phyloP scores from a whole-genome alignment of 2,888 invertebrate species.

The Macrosoma leucophasiata region DNA sequence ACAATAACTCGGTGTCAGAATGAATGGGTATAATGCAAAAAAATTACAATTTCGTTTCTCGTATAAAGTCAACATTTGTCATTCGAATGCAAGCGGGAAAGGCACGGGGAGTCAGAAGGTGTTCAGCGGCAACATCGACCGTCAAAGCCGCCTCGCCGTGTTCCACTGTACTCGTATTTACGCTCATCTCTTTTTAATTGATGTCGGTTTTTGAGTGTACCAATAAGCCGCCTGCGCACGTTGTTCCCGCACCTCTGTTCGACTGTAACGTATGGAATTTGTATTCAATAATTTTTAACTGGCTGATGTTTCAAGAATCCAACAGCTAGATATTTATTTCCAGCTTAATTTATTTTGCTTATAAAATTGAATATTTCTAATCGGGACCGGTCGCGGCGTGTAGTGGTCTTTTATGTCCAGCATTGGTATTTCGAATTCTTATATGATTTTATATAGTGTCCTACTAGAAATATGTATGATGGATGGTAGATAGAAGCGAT shows the following conservation, averaged over 20 bases:
- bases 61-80: constrained; percentile 30
- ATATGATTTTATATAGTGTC: too few species aligned
- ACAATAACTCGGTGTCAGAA: constrained; percentile 18
- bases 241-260: constrained; percentile 51
- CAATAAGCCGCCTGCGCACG: constrained; percentile 53
- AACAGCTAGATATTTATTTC: constrained; percentile 41
- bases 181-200: constrained; percentile 59
- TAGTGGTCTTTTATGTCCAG: too few species aligned
- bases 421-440: too few species aligned
- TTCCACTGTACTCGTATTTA: constrained; percentile 25
- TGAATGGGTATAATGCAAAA: constrained; percentile 23
- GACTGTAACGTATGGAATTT: constrained; percentile 60
- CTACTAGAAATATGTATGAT: too few species aligned
- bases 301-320: constrained; percentile 36
- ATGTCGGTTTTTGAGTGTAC: constrained; percentile 64
- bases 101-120: constrained; percentile 26
- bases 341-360: constrained; percentile 38
- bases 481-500: too few species aligned
- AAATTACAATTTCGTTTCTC: constrained; percentile 21
- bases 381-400: constrained; percentile 16
- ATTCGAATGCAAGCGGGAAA: constrained; percentile 20
- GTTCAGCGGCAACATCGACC: constrained; percentile 40
- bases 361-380: constrained; percentile 31
- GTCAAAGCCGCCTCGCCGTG: constrained; percentile 39
- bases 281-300: constrained; percentile 61